Evolutionary conservation across 1,140 invertebrate genomes (phyloP).

Genomic region (Gonatopus flavifemur): DNA sequence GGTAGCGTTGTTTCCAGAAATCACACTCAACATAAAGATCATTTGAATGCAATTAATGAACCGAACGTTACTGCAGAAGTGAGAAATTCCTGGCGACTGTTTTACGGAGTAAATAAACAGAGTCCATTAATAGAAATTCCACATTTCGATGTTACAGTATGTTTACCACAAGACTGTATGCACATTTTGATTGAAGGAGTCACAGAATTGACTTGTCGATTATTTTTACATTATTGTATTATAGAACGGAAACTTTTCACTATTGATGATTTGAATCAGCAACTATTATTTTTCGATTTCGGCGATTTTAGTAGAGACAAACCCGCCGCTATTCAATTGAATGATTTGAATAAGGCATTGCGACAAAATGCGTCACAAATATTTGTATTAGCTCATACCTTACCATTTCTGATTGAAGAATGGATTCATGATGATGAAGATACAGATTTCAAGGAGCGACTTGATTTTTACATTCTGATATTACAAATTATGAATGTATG

Average conservation of each 20-base stretch:
- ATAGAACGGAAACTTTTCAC: slow-evolving; percentile 8
- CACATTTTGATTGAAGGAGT: slow-evolving; percentile 27
- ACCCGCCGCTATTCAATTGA: slow-evolving; percentile 9
- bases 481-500: slow-evolving; percentile 21
- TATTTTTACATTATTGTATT: slow-evolving; percentile 15
- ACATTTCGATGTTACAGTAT: slow-evolving; percentile 20
- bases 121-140: slow-evolving; percentile 19
- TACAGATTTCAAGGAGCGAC: slow-evolving; percentile 1
- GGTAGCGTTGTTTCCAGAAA: slow-evolving; percentile 8
- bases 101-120: slow-evolving; percentile 18
- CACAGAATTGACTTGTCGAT: slow-evolving; percentile 4
- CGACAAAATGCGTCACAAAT: slow-evolving; percentile 21
- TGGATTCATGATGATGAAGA: slow-evolving; percentile 12
- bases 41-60: slow-evolving; percentile 14
- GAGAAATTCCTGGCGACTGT: slow-evolving; percentile 13
- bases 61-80: slow-evolving; percentile 5
- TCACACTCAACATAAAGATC: slow-evolving; percentile 5
- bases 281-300: slow-evolving; percentile 18
- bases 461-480: slow-evolving; percentile 4
- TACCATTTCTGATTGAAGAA: slow-evolving; percentile 16
- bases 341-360: neutral
- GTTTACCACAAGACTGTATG: slow-evolving; percentile 31
- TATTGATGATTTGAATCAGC: slow-evolving; percentile 19
- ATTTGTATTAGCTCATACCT: slow-evolving; percentile 1
- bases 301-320: slow-evolving; percentile 18